Percentiles rank a stretch among this genome's conserved stretches.
Evolutionary conservation across 2,888 invertebrate genomes (phyloP).

Genomic region (Athetis lepigone): DNA sequence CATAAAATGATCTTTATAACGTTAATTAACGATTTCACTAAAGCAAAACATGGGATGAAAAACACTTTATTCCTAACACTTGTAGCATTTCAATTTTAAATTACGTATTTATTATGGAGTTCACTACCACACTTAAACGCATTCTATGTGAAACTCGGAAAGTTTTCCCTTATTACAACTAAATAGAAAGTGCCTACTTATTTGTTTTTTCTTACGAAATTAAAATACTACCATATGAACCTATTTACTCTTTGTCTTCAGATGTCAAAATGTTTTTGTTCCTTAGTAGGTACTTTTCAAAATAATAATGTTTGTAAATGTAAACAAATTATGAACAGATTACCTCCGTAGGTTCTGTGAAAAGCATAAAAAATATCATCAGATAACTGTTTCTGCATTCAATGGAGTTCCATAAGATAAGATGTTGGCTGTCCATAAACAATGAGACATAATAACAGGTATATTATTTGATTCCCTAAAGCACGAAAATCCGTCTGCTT

Average conservation of each 20-base stretch:
- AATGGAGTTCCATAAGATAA: slow-evolving; percentile 42
- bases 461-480: slow-evolving; percentile 78
- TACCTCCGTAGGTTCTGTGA: slow-evolving; percentile 1
- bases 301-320: slow-evolving; percentile 2
- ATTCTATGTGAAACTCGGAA: slow-evolving; percentile 28
- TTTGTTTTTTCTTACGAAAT: neutral
- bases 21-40: too few relatives aligned
- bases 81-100: too few relatives aligned
- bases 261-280: neutral
- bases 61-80: too few relatives aligned
- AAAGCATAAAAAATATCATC: slow-evolving; percentile 25
- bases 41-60: too few relatives aligned
- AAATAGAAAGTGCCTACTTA: slow-evolving; percentile 19
- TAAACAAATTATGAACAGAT: slow-evolving; percentile 22
- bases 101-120: too few relatives aligned
- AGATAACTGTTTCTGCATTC: slow-evolving; percentile 46
- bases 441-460: slow-evolving; percentile 73
- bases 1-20: too few relatives aligned
- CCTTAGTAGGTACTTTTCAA: neutral
- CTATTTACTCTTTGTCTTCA: neutral
- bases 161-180: slow-evolving; percentile 5
- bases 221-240: too few relatives aligned
- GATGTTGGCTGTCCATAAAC: slow-evolving; percentile 65
- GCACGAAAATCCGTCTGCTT: slow-evolving; percentile 79
- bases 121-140: too few relatives aligned